Conservation (phyloP, 2,113 vertebrate genomes). For the Neodon shergylaensis region DNA sequence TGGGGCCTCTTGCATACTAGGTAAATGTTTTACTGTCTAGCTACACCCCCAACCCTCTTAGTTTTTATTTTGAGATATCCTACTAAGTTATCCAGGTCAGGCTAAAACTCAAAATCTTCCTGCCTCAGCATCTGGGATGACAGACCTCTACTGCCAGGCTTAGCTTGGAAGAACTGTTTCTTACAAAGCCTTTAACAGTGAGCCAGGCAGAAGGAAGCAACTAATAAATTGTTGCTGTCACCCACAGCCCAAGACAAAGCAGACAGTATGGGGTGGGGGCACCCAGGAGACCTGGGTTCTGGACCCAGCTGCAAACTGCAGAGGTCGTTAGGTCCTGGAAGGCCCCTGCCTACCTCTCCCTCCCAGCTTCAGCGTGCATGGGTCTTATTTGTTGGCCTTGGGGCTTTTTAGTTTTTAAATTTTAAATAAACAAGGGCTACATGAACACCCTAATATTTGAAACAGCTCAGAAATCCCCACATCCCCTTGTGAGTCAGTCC, state of each 20-base stretch:
- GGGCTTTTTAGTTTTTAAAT: background rate
- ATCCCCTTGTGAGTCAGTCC: constrained; percentile 80
- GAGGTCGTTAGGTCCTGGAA: background rate
- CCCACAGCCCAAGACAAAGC: background rate
- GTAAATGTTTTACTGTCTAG: background rate
- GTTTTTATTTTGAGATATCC: background rate
- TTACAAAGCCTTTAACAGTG: background rate
- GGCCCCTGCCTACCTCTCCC: background rate
- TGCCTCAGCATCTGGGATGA: background rate
- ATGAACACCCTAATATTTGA: constrained; percentile 71
- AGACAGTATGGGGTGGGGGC: background rate
- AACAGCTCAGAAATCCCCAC: constrained; percentile 80
- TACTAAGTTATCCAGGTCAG: background rate
- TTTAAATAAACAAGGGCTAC: constrained; percentile 54
- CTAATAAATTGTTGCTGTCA: background rate
- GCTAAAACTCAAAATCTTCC: background rate
- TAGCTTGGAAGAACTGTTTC: background rate
- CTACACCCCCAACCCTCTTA: background rate
- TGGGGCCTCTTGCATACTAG: background rate
- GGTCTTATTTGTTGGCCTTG: constrained; percentile 49
- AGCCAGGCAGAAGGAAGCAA: background rate
- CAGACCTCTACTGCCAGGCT: background rate
- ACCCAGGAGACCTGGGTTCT: background rate
- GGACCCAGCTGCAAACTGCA: background rate
- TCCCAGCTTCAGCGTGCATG: background rate